These are phyloP conservation scores for Pachypanchax playfairii DNA, from an alignment of 2,113 vertebrate genomes.

Conservation along the genomic window DNA sequence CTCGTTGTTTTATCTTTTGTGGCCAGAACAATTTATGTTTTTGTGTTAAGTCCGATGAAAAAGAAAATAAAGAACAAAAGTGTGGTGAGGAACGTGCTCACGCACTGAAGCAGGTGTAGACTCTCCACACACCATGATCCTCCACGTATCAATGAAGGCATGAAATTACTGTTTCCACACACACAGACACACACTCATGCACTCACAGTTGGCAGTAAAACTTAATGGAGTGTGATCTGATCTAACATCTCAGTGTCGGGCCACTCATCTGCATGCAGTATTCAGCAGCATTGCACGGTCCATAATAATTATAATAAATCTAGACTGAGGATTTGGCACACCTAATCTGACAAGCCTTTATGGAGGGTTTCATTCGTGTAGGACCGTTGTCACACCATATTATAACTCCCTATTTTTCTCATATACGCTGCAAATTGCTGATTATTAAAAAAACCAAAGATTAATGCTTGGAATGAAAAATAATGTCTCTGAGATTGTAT, in stretches of 20 bases:
- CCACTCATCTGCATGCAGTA: constrained; percentile 71
- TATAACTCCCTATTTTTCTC: constrained; percentile 45
- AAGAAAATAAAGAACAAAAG: background rate
- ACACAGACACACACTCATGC: background rate
- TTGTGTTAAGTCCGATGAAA: background rate
- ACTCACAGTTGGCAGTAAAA: constrained; percentile 30
- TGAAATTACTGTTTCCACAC: constrained; percentile 17
- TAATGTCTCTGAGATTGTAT: constrained; percentile 50
- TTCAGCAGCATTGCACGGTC: constrained; percentile 41
- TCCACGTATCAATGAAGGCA: constrained; percentile 18
- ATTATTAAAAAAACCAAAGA: constrained; percentile 58
- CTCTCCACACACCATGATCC: background rate
- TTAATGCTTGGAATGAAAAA: constrained; percentile 55
- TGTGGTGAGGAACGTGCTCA: too few species aligned
- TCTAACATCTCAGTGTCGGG: constrained; percentile 48
- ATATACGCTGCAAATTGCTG: constrained; percentile 30
- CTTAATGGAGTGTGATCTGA: constrained; percentile 72
- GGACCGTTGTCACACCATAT: constrained; percentile 41
- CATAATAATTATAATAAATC: constrained; percentile 70
- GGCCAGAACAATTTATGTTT: background rate
- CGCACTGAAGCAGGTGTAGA: background rate
- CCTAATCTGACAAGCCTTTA: constrained; percentile 75
- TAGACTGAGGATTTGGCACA: constrained; percentile 64
- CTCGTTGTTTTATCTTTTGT: constrained; percentile 5
- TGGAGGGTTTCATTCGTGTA: constrained; percentile 63